phyloP scores from a whole-genome alignment of 2,113 vertebrate genomes.

The Cricetomys ansorgei region DNA sequence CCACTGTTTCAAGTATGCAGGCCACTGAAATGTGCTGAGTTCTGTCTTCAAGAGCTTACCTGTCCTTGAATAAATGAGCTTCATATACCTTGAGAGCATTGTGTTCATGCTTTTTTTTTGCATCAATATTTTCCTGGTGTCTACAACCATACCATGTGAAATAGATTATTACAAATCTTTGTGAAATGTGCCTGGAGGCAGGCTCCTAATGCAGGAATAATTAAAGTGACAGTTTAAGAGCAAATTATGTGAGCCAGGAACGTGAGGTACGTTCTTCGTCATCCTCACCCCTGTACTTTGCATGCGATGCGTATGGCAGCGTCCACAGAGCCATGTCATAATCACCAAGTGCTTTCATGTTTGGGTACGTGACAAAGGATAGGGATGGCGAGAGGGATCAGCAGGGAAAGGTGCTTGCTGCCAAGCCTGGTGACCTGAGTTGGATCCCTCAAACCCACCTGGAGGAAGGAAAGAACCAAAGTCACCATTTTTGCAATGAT shows the following conservation, averaged over 20 bases:
- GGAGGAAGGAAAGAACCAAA: no score
- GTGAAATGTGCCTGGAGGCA: slow-evolving; percentile 68
- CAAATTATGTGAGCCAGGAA: slow-evolving; percentile 58
- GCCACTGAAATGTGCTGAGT: slow-evolving; percentile 5
- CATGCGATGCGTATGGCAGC: slow-evolving; percentile 31
- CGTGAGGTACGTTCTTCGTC: slow-evolving; percentile 41
- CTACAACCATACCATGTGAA: slow-evolving; percentile 60
- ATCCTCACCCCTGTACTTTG: slow-evolving; percentile 58
- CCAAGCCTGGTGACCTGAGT: not conserved
- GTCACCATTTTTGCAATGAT: not conserved
- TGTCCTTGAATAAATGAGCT: slow-evolving; percentile 49
- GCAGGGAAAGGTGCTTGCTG: not conserved
- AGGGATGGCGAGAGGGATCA: not conserved
- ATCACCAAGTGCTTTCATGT: slow-evolving; percentile 12
- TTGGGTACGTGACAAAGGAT: not conserved
- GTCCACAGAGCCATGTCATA: slow-evolving; percentile 8
- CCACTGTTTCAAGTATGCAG: not conserved
- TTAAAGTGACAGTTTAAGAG: slow-evolving; percentile 79
- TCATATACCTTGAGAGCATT: slow-evolving; percentile 57
- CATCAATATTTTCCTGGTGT: slow-evolving; percentile 69
- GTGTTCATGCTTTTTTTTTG: slow-evolving; percentile 57
- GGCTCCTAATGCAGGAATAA: slow-evolving; percentile 74
- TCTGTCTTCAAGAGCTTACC: slow-evolving; percentile 41
- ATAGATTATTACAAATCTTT: slow-evolving; percentile 70
- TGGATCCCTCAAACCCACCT: not conserved